Conservation (phyloP, 2,888 invertebrate genomes). For the Linnaemya tessellans region DNA sequence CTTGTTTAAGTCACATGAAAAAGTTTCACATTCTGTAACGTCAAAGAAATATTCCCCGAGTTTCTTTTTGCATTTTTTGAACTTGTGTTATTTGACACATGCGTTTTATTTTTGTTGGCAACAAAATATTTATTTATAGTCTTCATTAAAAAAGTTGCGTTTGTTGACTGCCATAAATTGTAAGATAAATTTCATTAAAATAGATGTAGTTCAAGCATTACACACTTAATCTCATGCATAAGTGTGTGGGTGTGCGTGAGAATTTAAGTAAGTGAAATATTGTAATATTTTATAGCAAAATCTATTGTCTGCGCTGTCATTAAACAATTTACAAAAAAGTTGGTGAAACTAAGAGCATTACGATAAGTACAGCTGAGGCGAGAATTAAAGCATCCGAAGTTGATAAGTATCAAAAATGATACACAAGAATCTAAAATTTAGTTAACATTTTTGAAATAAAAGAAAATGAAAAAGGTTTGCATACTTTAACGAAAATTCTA, state of each 20-base stretch:
- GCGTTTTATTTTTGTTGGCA: background rate
- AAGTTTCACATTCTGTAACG: slow-evolving; percentile 38
- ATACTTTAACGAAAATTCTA: too few relatives aligned
- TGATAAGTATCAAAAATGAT: too few relatives aligned
- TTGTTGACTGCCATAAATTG: slow-evolving; percentile 56
- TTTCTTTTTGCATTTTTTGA: background rate
- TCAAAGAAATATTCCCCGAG: background rate
- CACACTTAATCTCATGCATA: too few relatives aligned
- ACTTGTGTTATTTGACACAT: slow-evolving; percentile 3
- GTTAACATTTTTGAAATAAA: too few relatives aligned
- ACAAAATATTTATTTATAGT: background rate
- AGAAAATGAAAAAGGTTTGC: too few relatives aligned
- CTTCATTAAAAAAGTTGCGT: slow-evolving; percentile 1
- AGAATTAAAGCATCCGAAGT: background rate
- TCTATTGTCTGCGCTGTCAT: slow-evolving; percentile 3
- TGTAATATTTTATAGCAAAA: slow-evolving; percentile 30
- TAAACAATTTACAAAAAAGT: too few relatives aligned
- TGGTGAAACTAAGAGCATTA: too few relatives aligned
- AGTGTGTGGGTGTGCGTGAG: background rate
- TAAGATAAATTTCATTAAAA: slow-evolving; percentile 42
- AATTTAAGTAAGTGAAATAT: background rate
- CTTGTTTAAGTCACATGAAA: slow-evolving; percentile 1
- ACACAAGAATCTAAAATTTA: too few relatives aligned
- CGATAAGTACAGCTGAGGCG: background rate
- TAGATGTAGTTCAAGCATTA: background rate